phyloP scores from a whole-genome alignment of 2,113 vertebrate species.

The Peromyscus leucopus region DNA sequence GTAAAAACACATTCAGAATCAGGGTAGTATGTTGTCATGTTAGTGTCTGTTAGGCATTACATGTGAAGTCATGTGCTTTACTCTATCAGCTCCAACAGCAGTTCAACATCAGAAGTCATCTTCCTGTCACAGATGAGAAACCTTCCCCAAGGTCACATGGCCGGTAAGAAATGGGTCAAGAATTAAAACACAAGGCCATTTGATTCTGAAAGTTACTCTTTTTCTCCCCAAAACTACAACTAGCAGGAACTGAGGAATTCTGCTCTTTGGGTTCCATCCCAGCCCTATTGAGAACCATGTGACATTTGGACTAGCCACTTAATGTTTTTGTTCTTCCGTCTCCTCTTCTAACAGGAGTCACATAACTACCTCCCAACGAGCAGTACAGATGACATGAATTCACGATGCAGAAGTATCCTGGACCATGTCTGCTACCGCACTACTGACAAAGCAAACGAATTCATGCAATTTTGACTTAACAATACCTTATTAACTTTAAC shows the following conservation, averaged over 20 bases:
- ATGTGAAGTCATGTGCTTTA: background rate
- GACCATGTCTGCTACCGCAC: background rate
- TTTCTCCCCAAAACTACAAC: background rate
- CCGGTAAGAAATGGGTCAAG: background rate
- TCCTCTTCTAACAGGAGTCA: background rate
- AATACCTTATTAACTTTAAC: background rate
- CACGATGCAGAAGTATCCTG: background rate
- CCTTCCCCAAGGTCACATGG: background rate
- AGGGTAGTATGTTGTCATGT: too few relatives aligned
- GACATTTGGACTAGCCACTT: too few relatives aligned
- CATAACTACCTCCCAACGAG: background rate
- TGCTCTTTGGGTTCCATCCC: background rate
- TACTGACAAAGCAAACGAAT: background rate
- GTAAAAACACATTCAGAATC: background rate
- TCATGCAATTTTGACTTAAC: background rate
- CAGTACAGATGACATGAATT: background rate
- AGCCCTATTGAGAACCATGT: background rate
- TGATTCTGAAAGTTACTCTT: background rate
- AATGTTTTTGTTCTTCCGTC: background rate
- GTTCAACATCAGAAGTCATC: background rate
- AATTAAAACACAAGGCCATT: background rate
- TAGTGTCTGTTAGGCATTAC: background rate
- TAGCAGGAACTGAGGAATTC: background rate
- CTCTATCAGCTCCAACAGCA: background rate
- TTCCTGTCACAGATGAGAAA: constrained; percentile 20